Percentiles rank a stretch among this genome's conserved stretches.
Evolutionary conservation across 2,888 invertebrate genomes (phyloP).

Genomic region (Pandemis cinnamomeana): DNA sequence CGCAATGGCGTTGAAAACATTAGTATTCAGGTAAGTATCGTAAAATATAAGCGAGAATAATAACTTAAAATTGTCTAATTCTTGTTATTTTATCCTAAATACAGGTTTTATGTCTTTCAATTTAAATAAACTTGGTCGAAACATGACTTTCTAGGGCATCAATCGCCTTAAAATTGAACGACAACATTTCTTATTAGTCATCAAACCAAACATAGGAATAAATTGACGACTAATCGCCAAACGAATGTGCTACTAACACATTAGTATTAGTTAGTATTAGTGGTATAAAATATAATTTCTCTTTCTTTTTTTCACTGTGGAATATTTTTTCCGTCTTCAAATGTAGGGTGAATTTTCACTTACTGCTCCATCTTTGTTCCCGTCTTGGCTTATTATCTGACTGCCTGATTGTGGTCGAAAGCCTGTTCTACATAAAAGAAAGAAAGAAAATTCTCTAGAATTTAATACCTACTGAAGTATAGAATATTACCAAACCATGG

Average conservation of each 20-base stretch:
- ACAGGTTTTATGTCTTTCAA: background rate
- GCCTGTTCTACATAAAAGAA: too few relatives aligned
- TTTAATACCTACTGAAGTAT: too few relatives aligned
- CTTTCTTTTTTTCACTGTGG: too few relatives aligned
- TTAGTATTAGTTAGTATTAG: background rate
- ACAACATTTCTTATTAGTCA: too few relatives aligned
- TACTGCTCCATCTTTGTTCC: too few relatives aligned
- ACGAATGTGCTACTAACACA: background rate
- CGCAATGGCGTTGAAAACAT: slow-evolving; percentile 37
- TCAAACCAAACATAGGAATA: too few relatives aligned
- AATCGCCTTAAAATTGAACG: background rate
- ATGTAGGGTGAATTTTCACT: too few relatives aligned
- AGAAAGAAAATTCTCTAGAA: too few relatives aligned
- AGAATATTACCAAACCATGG: too few relatives aligned
- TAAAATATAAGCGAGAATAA: background rate
- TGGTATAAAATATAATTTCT: too few relatives aligned
- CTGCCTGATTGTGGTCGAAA: background rate
- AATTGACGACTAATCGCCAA: too few relatives aligned
- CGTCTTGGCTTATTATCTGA: background rate
- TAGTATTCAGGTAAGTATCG: slow-evolving; percentile 32
- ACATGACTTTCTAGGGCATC: background rate
- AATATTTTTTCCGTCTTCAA: too few relatives aligned
- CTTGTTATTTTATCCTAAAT: slow-evolving; percentile 1
- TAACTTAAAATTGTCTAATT: slow-evolving; percentile 16
- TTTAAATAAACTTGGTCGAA: background rate